A percentile compares a stretch with the other conserved stretches of the same genome.
Conservation (phyloP, 2,888 invertebrate genomes). For the Anthrax anthrax region DNA sequence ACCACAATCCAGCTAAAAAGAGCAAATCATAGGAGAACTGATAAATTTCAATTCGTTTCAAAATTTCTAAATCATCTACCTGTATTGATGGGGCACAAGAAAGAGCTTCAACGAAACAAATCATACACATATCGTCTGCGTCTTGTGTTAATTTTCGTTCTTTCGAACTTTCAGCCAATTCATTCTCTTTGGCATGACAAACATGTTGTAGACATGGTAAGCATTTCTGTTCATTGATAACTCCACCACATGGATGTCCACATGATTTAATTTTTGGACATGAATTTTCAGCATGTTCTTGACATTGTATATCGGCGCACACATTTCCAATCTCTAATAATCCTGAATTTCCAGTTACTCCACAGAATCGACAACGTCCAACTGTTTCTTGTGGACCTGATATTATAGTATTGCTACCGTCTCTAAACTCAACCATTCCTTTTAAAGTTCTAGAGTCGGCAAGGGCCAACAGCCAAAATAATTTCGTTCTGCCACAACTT, state of each 20-base stretch:
- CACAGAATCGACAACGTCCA: conserved; percentile 88
- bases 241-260: conserved; percentile 89
- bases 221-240: conserved; percentile 69
- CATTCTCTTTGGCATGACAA: conserved; percentile 40
- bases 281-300: conserved; percentile 49
- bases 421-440: conserved; percentile 78
- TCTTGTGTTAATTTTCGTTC: conserved; percentile 67
- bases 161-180: conserved; percentile 24
- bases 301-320: conserved; percentile 87
- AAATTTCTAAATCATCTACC: conserved; percentile 32
- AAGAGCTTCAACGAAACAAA: conserved; percentile 94
- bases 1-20: conserved; percentile 66
- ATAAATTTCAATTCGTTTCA: too few species aligned
- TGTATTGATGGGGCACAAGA: conserved; percentile 90
- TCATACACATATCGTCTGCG: conserved; percentile 99
- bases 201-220: conserved; percentile 83
- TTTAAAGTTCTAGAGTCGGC: conserved; percentile 90
- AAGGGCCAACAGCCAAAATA: conserved; percentile 86
- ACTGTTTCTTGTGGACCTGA: conserved; percentile 35
- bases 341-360: conserved; percentile 67
- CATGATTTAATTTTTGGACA: conserved; percentile 73
- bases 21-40: neutral
- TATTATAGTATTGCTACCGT: conserved; percentile 42
- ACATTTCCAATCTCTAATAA: conserved; percentile 83
- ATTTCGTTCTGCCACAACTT: conserved; percentile 85